phyloP scores from a whole-genome alignment of 2,888 invertebrate genomes.

The Tachina grossa region DNA sequence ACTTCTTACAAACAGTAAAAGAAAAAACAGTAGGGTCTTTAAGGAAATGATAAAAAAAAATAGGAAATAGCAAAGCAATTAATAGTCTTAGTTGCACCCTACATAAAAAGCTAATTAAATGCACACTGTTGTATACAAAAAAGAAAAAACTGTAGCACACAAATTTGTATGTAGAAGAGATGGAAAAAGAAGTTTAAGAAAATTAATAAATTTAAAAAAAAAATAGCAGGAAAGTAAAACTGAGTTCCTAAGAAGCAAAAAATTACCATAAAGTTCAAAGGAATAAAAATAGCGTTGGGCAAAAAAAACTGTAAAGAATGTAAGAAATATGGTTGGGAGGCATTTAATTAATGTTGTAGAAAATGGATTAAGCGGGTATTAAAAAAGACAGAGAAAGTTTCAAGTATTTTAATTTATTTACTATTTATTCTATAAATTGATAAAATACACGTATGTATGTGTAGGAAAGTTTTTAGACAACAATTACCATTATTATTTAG shows the following conservation, averaged over 20 bases:
- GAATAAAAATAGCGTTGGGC: neutral
- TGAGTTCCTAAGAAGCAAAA: neutral
- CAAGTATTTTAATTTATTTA: no score
- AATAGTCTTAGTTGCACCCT: constrained; percentile 44
- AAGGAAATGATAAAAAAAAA: neutral
- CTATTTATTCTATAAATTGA: no score
- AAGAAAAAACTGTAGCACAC: constrained; percentile 16
- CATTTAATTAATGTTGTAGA: constrained; percentile 7
- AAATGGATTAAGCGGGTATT: neutral
- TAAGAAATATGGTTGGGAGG: neutral
- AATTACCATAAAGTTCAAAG: constrained; percentile 15
- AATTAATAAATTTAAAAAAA: neutral
- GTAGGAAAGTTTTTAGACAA: no score
- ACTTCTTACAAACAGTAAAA: neutral
- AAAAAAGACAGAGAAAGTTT: neutral
- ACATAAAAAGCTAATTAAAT: constrained; percentile 60
- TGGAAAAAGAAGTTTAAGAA: neutral
- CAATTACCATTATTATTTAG: no score
- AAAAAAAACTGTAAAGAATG: neutral
- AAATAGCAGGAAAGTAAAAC: neutral
- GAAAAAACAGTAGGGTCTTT: neutral
- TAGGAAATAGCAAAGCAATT: constrained; percentile 31
- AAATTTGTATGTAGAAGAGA: neutral
- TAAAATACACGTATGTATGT: no score
- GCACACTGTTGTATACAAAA: constrained; percentile 27